Conservation (phyloP, 2,888 invertebrate species). For the Drosophila robusta region DNA sequence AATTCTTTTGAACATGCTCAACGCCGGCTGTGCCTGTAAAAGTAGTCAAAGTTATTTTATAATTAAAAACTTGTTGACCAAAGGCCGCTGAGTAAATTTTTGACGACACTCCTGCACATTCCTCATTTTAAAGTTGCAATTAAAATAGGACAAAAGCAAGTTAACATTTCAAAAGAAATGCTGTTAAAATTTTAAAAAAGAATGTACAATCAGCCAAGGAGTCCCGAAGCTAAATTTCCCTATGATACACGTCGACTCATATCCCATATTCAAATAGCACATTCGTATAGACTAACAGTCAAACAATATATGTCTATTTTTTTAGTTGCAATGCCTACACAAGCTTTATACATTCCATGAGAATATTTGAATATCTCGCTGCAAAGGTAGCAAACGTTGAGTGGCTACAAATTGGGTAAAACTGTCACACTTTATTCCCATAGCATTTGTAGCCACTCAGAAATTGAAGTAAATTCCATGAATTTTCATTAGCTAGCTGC, state of each 20-base stretch:
- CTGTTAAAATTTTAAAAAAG: background rate
- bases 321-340: too few relatives aligned
- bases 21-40: constrained; percentile 21
- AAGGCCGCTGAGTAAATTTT: constrained; percentile 23
- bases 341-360: background rate
- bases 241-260: too few relatives aligned
- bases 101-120: constrained; percentile 7
- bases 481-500: constrained; percentile 37
- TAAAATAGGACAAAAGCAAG: constrained; percentile 7
- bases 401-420: constrained; percentile 8
- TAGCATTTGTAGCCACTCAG: constrained; percentile 14
- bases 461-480: constrained; percentile 29
- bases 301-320: too few relatives aligned
- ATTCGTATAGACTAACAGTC: too few relatives aligned
- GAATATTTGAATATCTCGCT: background rate
- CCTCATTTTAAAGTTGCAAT: constrained; percentile 14
- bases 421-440: constrained; percentile 29
- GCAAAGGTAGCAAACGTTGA: background rate
- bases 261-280: too few relatives aligned
- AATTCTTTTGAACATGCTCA: constrained; percentile 50
- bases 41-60: constrained; percentile 75
- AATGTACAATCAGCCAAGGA: too few relatives aligned
- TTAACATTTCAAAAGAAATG: constrained; percentile 5
- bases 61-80: constrained; percentile 73
- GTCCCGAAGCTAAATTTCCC: background rate